A percentile compares a stretch with the other conserved stretches of the same genome.
phyloP scores from a whole-genome alignment of 2,797 vertebrate genomes.

The Loriculus beryllinus region DNA sequence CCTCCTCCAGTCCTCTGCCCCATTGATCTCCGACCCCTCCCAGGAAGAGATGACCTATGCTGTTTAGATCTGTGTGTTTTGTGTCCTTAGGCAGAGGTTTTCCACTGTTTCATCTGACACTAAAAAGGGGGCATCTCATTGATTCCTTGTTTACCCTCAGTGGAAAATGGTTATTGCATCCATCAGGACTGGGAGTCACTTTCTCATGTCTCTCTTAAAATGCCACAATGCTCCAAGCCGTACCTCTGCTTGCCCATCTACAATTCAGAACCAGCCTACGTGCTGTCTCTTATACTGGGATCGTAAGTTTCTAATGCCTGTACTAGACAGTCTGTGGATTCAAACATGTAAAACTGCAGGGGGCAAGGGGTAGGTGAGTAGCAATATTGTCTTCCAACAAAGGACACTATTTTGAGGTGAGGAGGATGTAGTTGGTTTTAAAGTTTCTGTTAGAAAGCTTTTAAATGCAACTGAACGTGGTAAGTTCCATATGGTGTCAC shows the following conservation, averaged over 20 bases:
- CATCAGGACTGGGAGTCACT: not conserved
- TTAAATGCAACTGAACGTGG: not conserved
- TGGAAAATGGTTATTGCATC: not conserved
- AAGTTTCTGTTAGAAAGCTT: not conserved
- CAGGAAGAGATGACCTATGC: not conserved
- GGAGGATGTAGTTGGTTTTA: not conserved
- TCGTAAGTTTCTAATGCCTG: not conserved
- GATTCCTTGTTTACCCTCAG: not conserved
- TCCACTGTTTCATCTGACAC: not conserved
- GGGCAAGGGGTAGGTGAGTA: not conserved
- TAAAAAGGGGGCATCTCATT: not conserved
- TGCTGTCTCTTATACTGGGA: not conserved
- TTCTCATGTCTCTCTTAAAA: not conserved
- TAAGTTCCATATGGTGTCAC: not conserved
- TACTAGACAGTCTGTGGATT: not conserved
- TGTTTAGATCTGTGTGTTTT: not conserved
- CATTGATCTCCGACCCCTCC: rapidly evolving
- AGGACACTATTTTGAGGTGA: not conserved
- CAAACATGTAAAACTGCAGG: not conserved
- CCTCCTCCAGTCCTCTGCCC: not conserved
- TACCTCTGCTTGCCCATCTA: not conserved
- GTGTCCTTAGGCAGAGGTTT: slow-evolving; percentile 5
- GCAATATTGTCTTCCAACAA: not conserved
- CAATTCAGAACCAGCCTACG: not conserved
- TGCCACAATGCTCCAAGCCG: not conserved